These are phyloP conservation scores for Leptodirus hochenwartii DNA, from an alignment of 2,888 invertebrate genomes.

Conservation along the genomic window DNA sequence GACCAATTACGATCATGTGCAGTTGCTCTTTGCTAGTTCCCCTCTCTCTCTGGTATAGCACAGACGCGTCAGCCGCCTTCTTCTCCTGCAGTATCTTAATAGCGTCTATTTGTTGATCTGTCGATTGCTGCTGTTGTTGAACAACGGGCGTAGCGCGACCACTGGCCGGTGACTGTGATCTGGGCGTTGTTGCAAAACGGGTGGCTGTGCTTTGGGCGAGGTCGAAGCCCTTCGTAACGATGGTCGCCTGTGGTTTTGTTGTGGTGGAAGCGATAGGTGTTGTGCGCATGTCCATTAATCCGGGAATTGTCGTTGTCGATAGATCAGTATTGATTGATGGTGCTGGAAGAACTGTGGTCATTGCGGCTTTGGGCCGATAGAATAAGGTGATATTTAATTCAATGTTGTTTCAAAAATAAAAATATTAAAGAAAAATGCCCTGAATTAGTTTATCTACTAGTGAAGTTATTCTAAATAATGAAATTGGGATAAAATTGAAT, in stretches of 20 bases:
- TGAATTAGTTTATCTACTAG: too few species aligned
- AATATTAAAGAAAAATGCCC: too few species aligned
- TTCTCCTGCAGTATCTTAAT: constrained; percentile 24
- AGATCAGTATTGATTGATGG: not conserved
- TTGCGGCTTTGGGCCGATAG: too few species aligned
- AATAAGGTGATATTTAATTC: too few species aligned
- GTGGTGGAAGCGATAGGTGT: constrained; percentile 1
- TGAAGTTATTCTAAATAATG: too few species aligned
- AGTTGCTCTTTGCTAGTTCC: constrained; percentile 69
- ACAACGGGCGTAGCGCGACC: constrained; percentile 36
- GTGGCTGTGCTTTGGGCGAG: constrained; percentile 23
- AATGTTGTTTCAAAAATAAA: too few species aligned
- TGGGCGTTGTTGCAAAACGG: constrained; percentile 30
- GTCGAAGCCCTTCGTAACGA: constrained; percentile 40
- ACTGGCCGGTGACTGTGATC: constrained; percentile 49
- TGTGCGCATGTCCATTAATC: too few species aligned
- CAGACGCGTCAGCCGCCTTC: constrained; percentile 36
- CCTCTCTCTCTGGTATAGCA: constrained; percentile 53
- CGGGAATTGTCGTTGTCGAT: constrained; percentile 4
- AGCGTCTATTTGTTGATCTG: constrained; percentile 11
- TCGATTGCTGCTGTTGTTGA: too few species aligned
- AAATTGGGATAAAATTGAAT: too few species aligned
- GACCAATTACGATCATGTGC: constrained; percentile 85
- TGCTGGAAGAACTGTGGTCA: constrained; percentile 7
- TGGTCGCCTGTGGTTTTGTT: constrained; percentile 24